Evolutionary conservation across 2,113 vertebrate species (phyloP).

Genomic region (Hucho hucho): DNA sequence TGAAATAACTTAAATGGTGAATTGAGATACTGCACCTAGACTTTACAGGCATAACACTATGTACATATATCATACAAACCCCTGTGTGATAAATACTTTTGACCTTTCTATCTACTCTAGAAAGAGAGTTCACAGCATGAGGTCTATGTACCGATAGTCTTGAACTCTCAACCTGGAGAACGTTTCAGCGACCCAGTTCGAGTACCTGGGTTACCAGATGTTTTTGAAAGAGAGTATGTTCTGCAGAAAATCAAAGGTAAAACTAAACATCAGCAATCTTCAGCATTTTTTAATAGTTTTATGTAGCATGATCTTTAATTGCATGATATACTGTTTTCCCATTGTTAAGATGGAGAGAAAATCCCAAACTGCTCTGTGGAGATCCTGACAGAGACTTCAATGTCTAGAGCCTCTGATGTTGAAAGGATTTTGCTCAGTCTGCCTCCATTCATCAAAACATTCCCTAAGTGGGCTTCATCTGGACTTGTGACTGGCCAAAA

Average conservation of each 20-base stretch:
- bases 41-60: too few relatives aligned
- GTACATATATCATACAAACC: too few relatives aligned
- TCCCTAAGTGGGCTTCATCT: slow-evolving; percentile 35
- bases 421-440: slow-evolving; percentile 62
- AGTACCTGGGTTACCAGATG: slow-evolving; percentile 33
- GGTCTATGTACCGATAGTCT: slow-evolving; percentile 32
- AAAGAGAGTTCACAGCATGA: slow-evolving; percentile 33
- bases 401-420: slow-evolving; percentile 45
- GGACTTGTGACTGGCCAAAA: slow-evolving; percentile 18
- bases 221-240: too few relatives aligned
- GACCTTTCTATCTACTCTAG: slow-evolving; percentile 29
- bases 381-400: slow-evolving; percentile 31
- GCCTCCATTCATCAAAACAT: slow-evolving; percentile 38
- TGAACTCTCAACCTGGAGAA: slow-evolving; percentile 20
- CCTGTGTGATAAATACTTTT: too few relatives aligned
- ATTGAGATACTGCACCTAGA: too few relatives aligned
- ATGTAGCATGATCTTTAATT: too few relatives aligned
- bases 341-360: slow-evolving; percentile 45
- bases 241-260: slow-evolving; percentile 53
- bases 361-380: slow-evolving; percentile 57
- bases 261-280: too few relatives aligned
- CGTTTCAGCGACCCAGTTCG: slow-evolving; percentile 59
- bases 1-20: too few relatives aligned
- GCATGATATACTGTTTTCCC: neutral
- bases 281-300: too few relatives aligned